Conservation (phyloP, 1,140 invertebrate genomes). For the Argopecten irradians region DNA sequence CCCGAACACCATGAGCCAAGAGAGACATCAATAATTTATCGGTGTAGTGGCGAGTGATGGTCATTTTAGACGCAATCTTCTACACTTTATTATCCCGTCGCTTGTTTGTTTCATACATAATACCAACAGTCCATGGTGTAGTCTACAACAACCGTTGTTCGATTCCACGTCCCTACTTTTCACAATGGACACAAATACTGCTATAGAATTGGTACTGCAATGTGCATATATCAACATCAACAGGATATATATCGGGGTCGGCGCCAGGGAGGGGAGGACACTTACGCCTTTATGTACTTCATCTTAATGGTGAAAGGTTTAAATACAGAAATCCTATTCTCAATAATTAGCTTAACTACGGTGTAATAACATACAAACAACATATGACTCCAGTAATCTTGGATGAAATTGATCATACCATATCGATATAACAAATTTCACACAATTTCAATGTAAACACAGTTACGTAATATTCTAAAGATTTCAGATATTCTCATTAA, state of each 20-base stretch:
- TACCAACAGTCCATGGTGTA: neutral
- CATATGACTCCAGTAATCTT: neutral
- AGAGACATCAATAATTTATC: neutral
- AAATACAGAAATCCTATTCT: no score
- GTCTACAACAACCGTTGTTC: neutral
- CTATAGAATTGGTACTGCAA: neutral
- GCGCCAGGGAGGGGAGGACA: neutral
- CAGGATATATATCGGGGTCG: neutral
- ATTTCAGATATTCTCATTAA: neutral
- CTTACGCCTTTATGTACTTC: neutral
- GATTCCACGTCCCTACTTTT: neutral
- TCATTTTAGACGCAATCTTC: neutral
- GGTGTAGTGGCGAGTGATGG: neutral
- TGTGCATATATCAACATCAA: conserved; percentile 10
- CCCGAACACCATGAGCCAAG: neutral
- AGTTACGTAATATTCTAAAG: neutral
- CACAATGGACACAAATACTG: neutral
- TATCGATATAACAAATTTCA: neutral
- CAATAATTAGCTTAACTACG: neutral
- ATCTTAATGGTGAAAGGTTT: no score
- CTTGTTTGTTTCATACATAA: neutral
- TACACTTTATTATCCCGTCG: neutral
- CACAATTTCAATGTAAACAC: neutral
- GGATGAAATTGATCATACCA: neutral
- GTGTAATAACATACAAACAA: neutral